These are phyloP conservation scores for Drosophila mulleri DNA, from an alignment of 2,888 invertebrate genomes.

Conservation along the genomic window DNA sequence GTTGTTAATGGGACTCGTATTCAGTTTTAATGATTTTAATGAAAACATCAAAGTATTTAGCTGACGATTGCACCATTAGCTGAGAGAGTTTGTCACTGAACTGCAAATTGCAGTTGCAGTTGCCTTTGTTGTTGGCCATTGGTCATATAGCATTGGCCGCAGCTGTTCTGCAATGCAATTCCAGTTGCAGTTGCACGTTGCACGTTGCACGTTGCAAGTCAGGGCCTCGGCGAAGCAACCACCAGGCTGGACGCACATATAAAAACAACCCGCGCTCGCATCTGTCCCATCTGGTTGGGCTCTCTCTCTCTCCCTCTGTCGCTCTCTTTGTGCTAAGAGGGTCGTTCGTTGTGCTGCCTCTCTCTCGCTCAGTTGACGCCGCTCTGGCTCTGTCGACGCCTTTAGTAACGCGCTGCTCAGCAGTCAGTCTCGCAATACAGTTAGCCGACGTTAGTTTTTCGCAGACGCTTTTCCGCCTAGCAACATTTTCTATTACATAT, in stretches of 20 bases:
- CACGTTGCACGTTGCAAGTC: slow-evolving; percentile 33
- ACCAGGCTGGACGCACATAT: slow-evolving; percentile 30
- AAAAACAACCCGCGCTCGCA: slow-evolving; percentile 70
- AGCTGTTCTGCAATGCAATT: slow-evolving; percentile 55
- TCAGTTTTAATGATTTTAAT: slow-evolving; percentile 58
- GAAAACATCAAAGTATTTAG: slow-evolving; percentile 51
- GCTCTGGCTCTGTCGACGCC: slow-evolving; percentile 71
- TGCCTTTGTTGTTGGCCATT: slow-evolving; percentile 12
- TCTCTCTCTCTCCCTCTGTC: slow-evolving; percentile 18
- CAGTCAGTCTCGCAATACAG: slow-evolving; percentile 66
- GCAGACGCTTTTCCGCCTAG: slow-evolving; percentile 78
- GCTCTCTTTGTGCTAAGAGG: slow-evolving; percentile 15
- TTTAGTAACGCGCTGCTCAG: slow-evolving; percentile 63
- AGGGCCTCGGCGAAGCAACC: slow-evolving; percentile 42
- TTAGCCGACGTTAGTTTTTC: slow-evolving; percentile 78
- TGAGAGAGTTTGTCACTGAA: slow-evolving; percentile 11
- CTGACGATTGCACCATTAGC: slow-evolving; percentile 20
- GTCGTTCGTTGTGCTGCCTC: slow-evolving; percentile 34
- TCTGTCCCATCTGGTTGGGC: slow-evolving; percentile 43
- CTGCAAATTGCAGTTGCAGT: slow-evolving; percentile 9
- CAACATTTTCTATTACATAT: slow-evolving; percentile 51
- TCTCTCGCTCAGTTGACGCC: slow-evolving; percentile 36
- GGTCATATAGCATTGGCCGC: slow-evolving; percentile 20
- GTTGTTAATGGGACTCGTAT: slow-evolving; percentile 52
- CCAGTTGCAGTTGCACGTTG: slow-evolving; percentile 35